These are phyloP conservation scores for Ceryle rudis DNA, from an alignment of 2,797 vertebrate genomes.

Conservation along the genomic window DNA sequence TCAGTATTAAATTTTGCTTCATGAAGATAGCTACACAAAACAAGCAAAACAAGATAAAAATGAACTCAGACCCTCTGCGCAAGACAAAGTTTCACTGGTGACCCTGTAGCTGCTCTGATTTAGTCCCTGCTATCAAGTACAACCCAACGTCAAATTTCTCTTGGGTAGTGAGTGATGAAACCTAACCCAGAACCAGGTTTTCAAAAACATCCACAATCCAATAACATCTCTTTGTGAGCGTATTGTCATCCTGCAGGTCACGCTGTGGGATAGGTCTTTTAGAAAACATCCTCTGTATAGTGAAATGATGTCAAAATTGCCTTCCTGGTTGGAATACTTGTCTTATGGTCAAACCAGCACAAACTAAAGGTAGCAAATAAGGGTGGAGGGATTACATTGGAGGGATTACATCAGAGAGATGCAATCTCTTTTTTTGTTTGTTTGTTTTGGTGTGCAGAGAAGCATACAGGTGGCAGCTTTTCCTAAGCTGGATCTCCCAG, in stretches of 20 bases:
- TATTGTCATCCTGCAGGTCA: background rate
- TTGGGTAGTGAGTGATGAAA: background rate
- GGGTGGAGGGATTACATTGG: background rate
- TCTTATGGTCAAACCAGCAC: background rate
- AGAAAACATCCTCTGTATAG: background rate
- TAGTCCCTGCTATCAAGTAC: background rate
- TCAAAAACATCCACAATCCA: background rate
- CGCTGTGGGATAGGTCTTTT: background rate
- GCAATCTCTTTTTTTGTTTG: background rate
- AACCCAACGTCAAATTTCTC: background rate
- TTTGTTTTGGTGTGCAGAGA: background rate
- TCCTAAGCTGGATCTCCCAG: background rate
- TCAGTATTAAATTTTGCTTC: background rate
- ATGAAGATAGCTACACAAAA: background rate
- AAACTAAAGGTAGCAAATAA: background rate
- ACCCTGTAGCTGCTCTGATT: background rate
- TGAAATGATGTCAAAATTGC: background rate
- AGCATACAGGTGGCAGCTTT: background rate
- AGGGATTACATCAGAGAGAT: background rate
- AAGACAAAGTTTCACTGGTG: background rate
- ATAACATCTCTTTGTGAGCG: background rate
- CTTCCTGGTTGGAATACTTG: background rate
- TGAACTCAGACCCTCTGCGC: fast-evolving
- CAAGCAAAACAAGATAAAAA: background rate
- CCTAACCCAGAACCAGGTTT: background rate